These are phyloP conservation scores for Cheilinus undulatus DNA, from an alignment of 2,113 vertebrate genomes.

Conservation along the genomic window DNA sequence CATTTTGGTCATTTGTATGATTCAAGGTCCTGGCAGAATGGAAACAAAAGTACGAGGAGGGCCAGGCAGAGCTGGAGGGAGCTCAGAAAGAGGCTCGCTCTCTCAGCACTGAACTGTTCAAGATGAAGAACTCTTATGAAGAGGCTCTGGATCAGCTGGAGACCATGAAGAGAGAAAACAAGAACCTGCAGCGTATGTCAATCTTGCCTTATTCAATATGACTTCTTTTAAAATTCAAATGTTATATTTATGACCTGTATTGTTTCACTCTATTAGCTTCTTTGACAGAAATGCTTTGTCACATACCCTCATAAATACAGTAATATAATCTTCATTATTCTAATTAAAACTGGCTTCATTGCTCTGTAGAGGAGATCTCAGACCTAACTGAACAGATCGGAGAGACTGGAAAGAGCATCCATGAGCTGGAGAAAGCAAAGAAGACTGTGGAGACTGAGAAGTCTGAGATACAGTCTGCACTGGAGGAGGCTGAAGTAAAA, in stretches of 20 bases:
- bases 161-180: conserved; percentile 69
- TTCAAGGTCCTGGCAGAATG: conserved; percentile 72
- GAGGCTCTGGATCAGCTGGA: conserved; percentile 62
- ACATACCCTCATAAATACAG: too few relatives aligned
- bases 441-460: conserved; percentile 63
- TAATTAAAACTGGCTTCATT: too few relatives aligned
- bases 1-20: background rate
- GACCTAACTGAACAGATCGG: conserved; percentile 69
- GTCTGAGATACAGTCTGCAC: conserved; percentile 59
- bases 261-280: too few relatives aligned
- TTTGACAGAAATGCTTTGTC: too few relatives aligned
- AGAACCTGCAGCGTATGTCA: conserved; percentile 65
- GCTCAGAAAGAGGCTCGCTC: conserved; percentile 80
- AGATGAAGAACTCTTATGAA: conserved; percentile 72
- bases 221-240: too few relatives aligned
- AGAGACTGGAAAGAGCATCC: conserved; percentile 60
- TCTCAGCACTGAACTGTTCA: conserved; percentile 69
- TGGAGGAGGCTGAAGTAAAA: conserved; percentile 66
- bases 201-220: too few relatives aligned
- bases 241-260: background rate
- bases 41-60: conserved; percentile 85
- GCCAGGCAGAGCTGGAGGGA: conserved; percentile 83
- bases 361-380: conserved; percentile 63
- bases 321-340: too few relatives aligned
- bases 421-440: conserved; percentile 63